Conservation (phyloP, 2,888 invertebrate species). For the Hyles lineata region DNA sequence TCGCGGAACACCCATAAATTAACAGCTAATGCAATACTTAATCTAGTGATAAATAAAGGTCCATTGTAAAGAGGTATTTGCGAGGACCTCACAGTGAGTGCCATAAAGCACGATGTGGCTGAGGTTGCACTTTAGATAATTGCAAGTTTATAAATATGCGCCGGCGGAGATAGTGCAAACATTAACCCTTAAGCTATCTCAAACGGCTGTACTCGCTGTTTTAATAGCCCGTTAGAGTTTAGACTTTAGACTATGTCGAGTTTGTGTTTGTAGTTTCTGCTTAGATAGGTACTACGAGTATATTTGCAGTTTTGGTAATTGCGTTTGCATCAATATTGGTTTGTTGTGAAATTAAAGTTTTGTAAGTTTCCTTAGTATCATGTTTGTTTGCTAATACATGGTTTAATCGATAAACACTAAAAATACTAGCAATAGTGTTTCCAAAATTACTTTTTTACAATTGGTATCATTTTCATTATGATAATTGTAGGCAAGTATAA, state of each 20-base stretch:
- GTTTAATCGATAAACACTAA: too few relatives aligned
- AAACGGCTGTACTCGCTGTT: conserved; percentile 20
- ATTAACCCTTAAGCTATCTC: conserved; percentile 39
- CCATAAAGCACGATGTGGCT: conserved; percentile 17
- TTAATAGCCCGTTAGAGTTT: conserved; percentile 1
- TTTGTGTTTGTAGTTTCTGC: background rate
- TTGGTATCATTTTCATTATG: too few relatives aligned
- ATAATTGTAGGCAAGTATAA: too few relatives aligned
- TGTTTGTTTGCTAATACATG: too few relatives aligned
- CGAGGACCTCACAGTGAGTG: conserved; percentile 18
- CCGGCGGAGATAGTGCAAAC: conserved; percentile 42
- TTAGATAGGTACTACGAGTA: background rate
- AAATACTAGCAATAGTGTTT: too few relatives aligned
- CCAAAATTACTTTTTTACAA: too few relatives aligned
- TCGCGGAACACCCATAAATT: background rate
- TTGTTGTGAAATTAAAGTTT: too few relatives aligned
- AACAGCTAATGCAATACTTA: background rate
- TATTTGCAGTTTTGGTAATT: background rate
- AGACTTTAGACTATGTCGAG: background rate
- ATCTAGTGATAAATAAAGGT: conserved; percentile 31
- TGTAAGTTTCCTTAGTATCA: too few relatives aligned
- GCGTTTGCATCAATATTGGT: too few relatives aligned
- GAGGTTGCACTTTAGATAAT: conserved; percentile 54
- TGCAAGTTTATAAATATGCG: conserved; percentile 46
- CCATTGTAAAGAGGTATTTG: conserved; percentile 27